These are phyloP conservation scores for Trematocara nigrifrons DNA, from an alignment of 2,113 vertebrate species.

Conservation along the genomic window DNA sequence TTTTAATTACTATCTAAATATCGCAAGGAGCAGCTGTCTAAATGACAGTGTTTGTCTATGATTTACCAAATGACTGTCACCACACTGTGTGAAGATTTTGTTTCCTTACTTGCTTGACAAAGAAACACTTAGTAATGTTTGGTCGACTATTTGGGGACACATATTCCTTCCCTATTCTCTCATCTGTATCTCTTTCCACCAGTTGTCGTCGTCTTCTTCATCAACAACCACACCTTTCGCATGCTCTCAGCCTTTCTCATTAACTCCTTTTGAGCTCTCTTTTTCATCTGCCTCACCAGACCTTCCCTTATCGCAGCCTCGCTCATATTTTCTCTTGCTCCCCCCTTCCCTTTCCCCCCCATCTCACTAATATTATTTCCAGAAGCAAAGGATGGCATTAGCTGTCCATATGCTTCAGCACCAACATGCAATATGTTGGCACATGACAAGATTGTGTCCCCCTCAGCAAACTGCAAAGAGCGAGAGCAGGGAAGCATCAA, in stretches of 20 bases:
- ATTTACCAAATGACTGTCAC: background rate
- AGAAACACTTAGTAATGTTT: background rate
- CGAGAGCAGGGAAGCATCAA: slow-evolving; percentile 4
- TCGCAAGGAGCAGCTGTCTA: background rate
- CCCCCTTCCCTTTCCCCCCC: background rate
- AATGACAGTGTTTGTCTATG: background rate
- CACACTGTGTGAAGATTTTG: background rate
- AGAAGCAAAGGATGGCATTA: slow-evolving; percentile 26
- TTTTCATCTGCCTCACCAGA: background rate
- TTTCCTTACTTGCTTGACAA: background rate
- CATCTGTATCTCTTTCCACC: slow-evolving; percentile 13
- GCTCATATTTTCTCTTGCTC: background rate
- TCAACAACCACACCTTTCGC: background rate
- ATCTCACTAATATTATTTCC: slow-evolving; percentile 29
- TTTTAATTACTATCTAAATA: background rate
- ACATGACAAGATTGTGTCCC: slow-evolving; percentile 44
- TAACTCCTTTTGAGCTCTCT: background rate
- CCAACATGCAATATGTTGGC: slow-evolving; percentile 41
- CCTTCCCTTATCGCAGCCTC: background rate
- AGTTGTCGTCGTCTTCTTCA: background rate
- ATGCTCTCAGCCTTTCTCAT: background rate
- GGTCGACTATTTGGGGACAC: background rate
- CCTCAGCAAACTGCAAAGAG: slow-evolving; percentile 5
- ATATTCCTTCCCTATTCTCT: background rate
- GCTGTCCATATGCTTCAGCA: slow-evolving; percentile 30